These are phyloP conservation scores for Montipora foliosa DNA, from an alignment of 64 coral and sea anemone genomes.

Conservation along the genomic window DNA sequence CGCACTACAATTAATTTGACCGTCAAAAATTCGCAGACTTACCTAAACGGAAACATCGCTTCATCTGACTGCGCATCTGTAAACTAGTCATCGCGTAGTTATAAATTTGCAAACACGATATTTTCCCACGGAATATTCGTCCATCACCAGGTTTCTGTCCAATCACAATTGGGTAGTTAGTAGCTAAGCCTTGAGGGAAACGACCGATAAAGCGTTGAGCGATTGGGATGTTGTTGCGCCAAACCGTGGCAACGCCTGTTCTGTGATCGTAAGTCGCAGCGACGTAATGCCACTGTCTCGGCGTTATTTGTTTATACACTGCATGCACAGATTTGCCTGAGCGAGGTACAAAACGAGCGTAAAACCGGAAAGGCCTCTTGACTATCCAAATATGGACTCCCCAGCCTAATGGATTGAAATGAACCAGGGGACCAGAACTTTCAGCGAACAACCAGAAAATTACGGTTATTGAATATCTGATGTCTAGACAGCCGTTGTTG, in stretches of 20 bases:
- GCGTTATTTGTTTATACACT: slow-evolving; percentile 18
- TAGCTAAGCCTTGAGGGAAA: slow-evolving; percentile 62
- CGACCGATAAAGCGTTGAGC: slow-evolving; percentile 37
- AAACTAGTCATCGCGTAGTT: slow-evolving; percentile 40
- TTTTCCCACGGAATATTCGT: slow-evolving; percentile 60
- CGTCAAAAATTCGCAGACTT: not conserved
- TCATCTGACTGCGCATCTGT: slow-evolving; percentile 60
- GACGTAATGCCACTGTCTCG: slow-evolving; percentile 75
- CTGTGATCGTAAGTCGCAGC: slow-evolving; percentile 59
- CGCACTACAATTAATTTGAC: not conserved
- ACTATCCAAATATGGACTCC: slow-evolving; percentile 44
- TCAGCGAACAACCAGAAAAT: slow-evolving; percentile 54
- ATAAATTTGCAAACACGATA: slow-evolving; percentile 84
- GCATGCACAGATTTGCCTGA: not conserved
- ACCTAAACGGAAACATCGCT: slow-evolving; percentile 38
- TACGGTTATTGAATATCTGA: slow-evolving; percentile 41
- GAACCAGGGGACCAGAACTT: slow-evolving; percentile 27
- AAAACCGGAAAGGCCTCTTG: not conserved
- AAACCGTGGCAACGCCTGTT: slow-evolving; percentile 65
- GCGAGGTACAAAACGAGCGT: not conserved
- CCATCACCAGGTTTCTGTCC: slow-evolving; percentile 55
- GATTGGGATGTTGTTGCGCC: slow-evolving; percentile 14
- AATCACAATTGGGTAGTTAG: slow-evolving; percentile 42
- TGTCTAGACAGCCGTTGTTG: slow-evolving; percentile 62
- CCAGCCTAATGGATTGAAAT: slow-evolving; percentile 48